These are phyloP conservation scores for Caenorhabditis imperialis DNA, from an alignment of 2,888 invertebrate species.

Conservation along the genomic window DNA sequence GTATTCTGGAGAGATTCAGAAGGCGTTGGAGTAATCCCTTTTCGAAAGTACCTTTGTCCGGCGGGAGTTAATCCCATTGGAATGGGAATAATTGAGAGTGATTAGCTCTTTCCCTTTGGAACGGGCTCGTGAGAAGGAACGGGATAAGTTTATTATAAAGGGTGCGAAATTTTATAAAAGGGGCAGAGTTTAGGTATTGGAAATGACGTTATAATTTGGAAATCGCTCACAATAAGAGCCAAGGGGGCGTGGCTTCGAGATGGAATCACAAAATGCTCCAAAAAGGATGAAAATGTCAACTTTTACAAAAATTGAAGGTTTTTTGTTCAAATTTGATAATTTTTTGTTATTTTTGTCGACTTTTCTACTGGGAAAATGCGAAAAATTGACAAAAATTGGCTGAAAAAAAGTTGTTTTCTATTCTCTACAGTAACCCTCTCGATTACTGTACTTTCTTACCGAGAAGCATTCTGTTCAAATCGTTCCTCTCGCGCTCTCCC, in stretches of 20 bases:
- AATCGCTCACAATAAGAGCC: too few species aligned
- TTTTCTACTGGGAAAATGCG: background rate
- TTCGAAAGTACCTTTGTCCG: constrained; percentile 26
- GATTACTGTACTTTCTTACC: too few species aligned
- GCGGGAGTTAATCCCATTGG: constrained; percentile 29
- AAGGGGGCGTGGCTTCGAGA: too few species aligned
- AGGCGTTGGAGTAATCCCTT: constrained; percentile 12
- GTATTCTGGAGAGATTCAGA: constrained; percentile 7
- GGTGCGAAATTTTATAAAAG: too few species aligned
- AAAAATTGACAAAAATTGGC: background rate
- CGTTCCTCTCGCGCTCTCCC: background rate
- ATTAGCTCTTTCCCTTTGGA: constrained; percentile 29
- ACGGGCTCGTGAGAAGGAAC: constrained; percentile 7
- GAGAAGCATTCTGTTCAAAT: constrained; percentile 4
- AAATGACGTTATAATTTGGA: too few species aligned
- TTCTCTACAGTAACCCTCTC: too few species aligned
- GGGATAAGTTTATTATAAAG: constrained; percentile 30
- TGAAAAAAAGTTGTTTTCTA: too few species aligned
- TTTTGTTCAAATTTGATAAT: too few species aligned
- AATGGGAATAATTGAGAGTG: constrained; percentile 37
- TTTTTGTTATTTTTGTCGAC: background rate
- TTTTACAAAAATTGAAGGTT: too few species aligned
- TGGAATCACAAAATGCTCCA: too few species aligned
- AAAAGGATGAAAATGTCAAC: too few species aligned
- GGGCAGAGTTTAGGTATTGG: too few species aligned